Evolutionary conservation across 2,888 invertebrate species (phyloP), one percentile per base, ranked within the genome.

Genomic region (Meteorus colon): DNA sequence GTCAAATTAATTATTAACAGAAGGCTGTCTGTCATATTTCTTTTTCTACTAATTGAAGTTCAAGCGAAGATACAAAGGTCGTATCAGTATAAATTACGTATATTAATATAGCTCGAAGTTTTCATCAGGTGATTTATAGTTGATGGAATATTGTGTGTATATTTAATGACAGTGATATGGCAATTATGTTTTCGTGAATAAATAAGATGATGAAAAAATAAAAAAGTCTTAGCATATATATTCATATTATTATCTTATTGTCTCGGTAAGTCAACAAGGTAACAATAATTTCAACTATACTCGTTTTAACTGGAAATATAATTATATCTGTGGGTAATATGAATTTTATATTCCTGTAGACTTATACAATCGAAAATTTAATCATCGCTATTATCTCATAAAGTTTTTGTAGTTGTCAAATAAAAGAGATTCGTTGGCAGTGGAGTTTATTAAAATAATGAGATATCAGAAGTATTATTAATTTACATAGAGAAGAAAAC

Each of bases 161-260:
- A 5, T 48, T 48, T 48, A 48, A 48, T 16, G 48, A 48, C 48
- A 48, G n/a, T n/a, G 48, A 48, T 48, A 48, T 48, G 48, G 16
- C 48, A 48, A 48, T 48, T n/a, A 48, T 48, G 48, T 48, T 48
- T n/a, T n/a, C 48, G 48, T 48, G 48, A n/a, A 48, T 48, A 48
- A 16, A n/a, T 2, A 48, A n/a, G 48, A 6, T 48, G 6, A 48
- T 48, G n/a, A 55, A 8, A 19, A 55, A 55, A 19, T 2, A 41
- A 41, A 65, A 41, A 19, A 62, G 48, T 63, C 29, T 48, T 51
- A 63, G 31, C 62, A 45, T 63, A 48, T 63, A 63, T 63, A 63
- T 48, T 63, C 37, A 51, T n/a, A 31, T 29, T 72, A 62, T 72
- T 72, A 72, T 72, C 63, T 63, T 51, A 72, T 45, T 63, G 63